These are phyloP conservation scores for Ellobius talpinus DNA, from an alignment of 2,113 vertebrate species.

Conservation along the genomic window DNA sequence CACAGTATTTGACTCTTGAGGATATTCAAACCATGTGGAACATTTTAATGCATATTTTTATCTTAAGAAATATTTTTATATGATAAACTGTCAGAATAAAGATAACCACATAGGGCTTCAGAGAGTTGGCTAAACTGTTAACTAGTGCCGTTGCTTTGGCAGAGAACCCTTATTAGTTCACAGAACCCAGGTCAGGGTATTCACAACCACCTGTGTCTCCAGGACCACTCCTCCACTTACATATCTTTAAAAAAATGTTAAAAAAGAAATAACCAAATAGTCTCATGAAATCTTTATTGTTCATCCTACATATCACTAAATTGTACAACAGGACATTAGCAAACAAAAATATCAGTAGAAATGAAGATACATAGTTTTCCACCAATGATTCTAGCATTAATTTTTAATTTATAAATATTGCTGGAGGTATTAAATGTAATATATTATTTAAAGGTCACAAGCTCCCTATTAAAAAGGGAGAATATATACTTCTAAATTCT, in stretches of 20 bases:
- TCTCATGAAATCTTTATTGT: not conserved
- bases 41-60: not conserved
- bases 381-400: not conserved
- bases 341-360: not conserved
- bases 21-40: not conserved
- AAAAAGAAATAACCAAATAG: conserved; percentile 18
- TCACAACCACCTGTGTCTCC: not conserved
- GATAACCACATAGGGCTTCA: no score
- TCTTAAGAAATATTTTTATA: not conserved
- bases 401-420: not conserved
- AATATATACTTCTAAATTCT: not conserved
- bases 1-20: not conserved
- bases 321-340: not conserved
- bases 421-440: not conserved
- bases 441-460: not conserved
- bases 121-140: not conserved
- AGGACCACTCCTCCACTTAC: not conserved
- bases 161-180: no score
- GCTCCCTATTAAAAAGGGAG: not conserved
- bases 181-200: no score
- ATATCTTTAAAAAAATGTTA: not conserved
- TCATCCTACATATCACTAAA: not conserved
- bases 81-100: not conserved
- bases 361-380: not conserved
- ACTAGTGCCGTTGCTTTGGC: not conserved